phyloP scores from a whole-genome alignment of 1,140 invertebrate species.

The Batillaria attramentaria region DNA sequence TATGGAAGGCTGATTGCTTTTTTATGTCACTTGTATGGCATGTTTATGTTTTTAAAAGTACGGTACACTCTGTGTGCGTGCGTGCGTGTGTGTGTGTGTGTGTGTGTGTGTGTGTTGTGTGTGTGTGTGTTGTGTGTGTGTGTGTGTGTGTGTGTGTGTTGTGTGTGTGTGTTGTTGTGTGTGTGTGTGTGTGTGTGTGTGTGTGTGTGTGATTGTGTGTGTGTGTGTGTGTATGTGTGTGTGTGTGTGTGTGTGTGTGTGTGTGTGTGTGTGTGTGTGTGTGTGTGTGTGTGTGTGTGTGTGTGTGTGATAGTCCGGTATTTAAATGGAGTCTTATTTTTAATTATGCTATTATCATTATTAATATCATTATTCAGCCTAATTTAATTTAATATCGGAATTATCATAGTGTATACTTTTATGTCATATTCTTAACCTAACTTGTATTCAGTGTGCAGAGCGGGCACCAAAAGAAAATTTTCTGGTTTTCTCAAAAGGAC shows the following conservation, averaged over 20 bases:
- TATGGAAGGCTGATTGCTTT: not conserved
- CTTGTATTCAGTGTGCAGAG: not conserved
- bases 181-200: not conserved
- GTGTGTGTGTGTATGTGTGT: not conserved
- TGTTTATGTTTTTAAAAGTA: not conserved
- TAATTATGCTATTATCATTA: not conserved
- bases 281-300: not conserved
- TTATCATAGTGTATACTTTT: no score
- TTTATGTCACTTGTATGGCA: constrained; percentile 15
- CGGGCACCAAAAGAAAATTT: no score
- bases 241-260: not conserved
- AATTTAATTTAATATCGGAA: no score
- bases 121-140: not conserved
- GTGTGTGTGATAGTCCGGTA: not conserved
- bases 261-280: not conserved
- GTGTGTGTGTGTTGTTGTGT: not conserved
- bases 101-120: not conserved
- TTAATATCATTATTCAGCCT: constrained; percentile 3
- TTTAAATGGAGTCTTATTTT: not conserved
- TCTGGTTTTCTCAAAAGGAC: no score
- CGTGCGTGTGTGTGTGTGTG: not conserved
- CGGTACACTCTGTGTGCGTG: not conserved
- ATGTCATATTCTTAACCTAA: no score
- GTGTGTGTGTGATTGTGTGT: not conserved
- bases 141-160: not conserved